Base-by-base conservation (phyloP, 2,797 vertebrate genomes). In the Sebastes nivosus region DNA sequence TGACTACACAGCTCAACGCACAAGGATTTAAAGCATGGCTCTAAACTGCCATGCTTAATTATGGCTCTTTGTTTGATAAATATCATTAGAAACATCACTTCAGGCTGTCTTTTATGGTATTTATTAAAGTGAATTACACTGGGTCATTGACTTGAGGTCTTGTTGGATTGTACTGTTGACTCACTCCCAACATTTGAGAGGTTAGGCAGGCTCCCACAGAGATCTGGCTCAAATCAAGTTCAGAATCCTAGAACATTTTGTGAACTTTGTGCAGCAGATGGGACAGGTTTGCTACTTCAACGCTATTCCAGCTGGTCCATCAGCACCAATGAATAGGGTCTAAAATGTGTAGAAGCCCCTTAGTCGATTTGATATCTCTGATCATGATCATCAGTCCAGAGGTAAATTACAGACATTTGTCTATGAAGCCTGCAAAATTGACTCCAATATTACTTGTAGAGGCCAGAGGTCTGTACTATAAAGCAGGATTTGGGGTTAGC, bases 71-170 rank as follows among this genome's bases (percentile, higher is more conserved):
- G 11, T 7, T 63, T 55, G 34, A 84, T 6, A 55, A 14, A 63
- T 57, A 64, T 79, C 59, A 72, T 71, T 77, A 58, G 54, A 65
- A 76, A 67, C 29, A 67, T 63, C 3, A 67, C 42, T 72, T 63
- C 16, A 36, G n/a, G 20, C 22, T 59, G 54, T 61, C 65, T 64
- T 79, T 34, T 24, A 52, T 67, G 27, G 42, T 42, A 24, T 59
- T 64, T 32, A 22, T 75, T 61, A 68, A 72, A 77, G 63, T 63
- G 64, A 68, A 82, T 74, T 55, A 70, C 64, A 55, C 3, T 25
- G 32, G 57, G 38, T 75, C 50, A 67, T 30, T 60, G 67, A 78
- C 27, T 72, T 34, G 22, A 64, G 34, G 70, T 65, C 52, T 65
- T 46, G 70, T 16, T 78, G 71, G 34, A 66, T 69, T 25, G 27